phyloP scores from a whole-genome alignment of 2,888 invertebrate genomes.

The Dryobota labecula region DNA sequence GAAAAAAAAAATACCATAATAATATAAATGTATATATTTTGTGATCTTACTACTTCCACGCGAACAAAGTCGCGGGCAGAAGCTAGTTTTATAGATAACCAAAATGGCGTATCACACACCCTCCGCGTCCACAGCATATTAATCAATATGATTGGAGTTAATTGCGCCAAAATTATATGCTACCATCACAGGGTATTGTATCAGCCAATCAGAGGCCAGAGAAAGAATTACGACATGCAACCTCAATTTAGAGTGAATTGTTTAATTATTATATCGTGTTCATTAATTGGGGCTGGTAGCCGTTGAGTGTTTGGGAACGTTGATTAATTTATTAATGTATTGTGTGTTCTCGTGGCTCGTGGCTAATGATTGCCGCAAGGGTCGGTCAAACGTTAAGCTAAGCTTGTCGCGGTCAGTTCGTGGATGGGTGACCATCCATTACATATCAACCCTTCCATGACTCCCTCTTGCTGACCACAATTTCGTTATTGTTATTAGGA shows the following conservation, averaged over 20 bases:
- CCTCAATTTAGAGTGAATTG: conserved; percentile 55
- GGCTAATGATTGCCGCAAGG: no score
- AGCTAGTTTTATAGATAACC: conserved; percentile 16
- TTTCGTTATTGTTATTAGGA: no score
- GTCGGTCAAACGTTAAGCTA: neutral
- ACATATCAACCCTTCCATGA: neutral
- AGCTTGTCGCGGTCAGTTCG: neutral
- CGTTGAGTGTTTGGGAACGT: conserved; percentile 26
- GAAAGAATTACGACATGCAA: conserved; percentile 56
- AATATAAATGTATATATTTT: no score
- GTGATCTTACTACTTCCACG: no score
- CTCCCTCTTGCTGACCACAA: no score
- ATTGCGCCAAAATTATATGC: conserved; percentile 66
- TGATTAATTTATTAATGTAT: conserved; percentile 9
- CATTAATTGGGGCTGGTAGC: conserved; percentile 42
- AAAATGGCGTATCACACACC: conserved; percentile 42
- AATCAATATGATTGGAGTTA: conserved; percentile 63
- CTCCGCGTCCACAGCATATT: conserved; percentile 54
- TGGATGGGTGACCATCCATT: neutral
- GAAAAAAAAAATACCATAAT: no score
- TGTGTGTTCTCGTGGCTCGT: neutral
- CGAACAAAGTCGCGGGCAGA: no score
- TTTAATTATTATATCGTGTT: conserved; percentile 63
- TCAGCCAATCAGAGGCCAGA: conserved; percentile 53
- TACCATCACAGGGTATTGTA: conserved; percentile 42